Conservation (phyloP, 2,888 invertebrate genomes). For the Platycheirus rosarum region DNA sequence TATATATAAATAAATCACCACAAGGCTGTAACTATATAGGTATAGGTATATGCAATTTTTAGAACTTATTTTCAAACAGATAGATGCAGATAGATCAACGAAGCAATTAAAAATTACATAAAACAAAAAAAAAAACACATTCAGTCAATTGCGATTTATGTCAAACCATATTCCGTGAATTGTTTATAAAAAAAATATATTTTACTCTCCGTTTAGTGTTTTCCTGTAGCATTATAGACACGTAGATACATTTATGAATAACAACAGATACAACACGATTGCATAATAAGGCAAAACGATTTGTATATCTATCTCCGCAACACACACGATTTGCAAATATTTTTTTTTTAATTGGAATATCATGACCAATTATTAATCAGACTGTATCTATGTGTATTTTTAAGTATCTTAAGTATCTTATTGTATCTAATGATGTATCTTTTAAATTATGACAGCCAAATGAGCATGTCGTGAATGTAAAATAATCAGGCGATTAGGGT, state of each 20-base stretch:
- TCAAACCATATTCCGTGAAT: slow-evolving; percentile 40
- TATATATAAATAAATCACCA: slow-evolving; percentile 51
- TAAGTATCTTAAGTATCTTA: slow-evolving; percentile 40
- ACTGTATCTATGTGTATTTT: slow-evolving; percentile 49
- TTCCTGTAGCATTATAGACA: slow-evolving; percentile 60
- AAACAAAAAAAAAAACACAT: slow-evolving; percentile 34
- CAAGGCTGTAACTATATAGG: neutral
- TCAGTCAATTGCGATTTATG: slow-evolving; percentile 60
- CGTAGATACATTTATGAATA: slow-evolving; percentile 37
- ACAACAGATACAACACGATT: slow-evolving; percentile 35
- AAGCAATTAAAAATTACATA: slow-evolving; percentile 56
- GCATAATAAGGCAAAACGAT: slow-evolving; percentile 50
- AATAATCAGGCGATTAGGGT: too few species aligned
- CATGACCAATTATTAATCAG: slow-evolving; percentile 59
- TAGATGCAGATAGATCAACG: slow-evolving; percentile 57
- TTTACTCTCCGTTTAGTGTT: slow-evolving; percentile 23
- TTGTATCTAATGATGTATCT: slow-evolving; percentile 13
- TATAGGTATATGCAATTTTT: neutral
- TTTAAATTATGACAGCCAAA: slow-evolving; percentile 25
- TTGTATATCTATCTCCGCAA: slow-evolving; percentile 25
- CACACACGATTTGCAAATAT: slow-evolving; percentile 44
- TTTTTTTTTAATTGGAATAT: slow-evolving; percentile 51
- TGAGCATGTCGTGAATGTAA: too few species aligned
- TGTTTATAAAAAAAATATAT: slow-evolving; percentile 6
- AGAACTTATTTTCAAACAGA: slow-evolving; percentile 34